phyloP scores from a whole-genome alignment of 2,113 vertebrate genomes.

The Nesogale talazaci region DNA sequence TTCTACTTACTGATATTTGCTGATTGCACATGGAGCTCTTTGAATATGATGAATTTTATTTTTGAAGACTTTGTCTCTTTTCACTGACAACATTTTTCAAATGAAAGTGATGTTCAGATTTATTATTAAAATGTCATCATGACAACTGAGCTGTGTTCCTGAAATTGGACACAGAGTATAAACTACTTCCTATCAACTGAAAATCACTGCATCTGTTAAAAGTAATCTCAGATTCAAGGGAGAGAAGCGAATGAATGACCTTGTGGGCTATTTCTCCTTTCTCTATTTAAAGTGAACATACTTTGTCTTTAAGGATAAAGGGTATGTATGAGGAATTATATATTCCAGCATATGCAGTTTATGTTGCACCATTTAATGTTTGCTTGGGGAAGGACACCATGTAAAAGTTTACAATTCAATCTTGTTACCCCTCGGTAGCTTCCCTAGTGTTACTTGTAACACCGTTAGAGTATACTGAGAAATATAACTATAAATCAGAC shows the following conservation, averaged over 20 bases:
- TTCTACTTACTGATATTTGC: background rate
- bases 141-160: background rate
- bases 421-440: background rate
- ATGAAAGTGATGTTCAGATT: background rate
- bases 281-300: constrained; percentile 39
- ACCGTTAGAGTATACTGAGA: background rate
- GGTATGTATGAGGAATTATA: constrained; percentile 17
- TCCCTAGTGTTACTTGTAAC: background rate
- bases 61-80: constrained; percentile 13
- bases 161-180: background rate
- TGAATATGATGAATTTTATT: background rate
- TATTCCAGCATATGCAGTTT: background rate
- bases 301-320: constrained; percentile 15
- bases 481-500: constrained; percentile 40
- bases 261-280: background rate
- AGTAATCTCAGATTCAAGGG: background rate
- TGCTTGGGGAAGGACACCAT: constrained; percentile 2
- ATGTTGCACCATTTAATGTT: background rate
- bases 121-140: background rate
- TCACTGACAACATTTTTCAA: constrained; percentile 2
- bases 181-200: background rate
- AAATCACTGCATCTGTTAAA: background rate
- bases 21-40: background rate
- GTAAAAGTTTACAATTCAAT: constrained; percentile 4
- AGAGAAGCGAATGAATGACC: background rate